These are phyloP conservation scores for Malacosoma neustria DNA, from an alignment of 2,888 invertebrate genomes.

Conservation along the genomic window DNA sequence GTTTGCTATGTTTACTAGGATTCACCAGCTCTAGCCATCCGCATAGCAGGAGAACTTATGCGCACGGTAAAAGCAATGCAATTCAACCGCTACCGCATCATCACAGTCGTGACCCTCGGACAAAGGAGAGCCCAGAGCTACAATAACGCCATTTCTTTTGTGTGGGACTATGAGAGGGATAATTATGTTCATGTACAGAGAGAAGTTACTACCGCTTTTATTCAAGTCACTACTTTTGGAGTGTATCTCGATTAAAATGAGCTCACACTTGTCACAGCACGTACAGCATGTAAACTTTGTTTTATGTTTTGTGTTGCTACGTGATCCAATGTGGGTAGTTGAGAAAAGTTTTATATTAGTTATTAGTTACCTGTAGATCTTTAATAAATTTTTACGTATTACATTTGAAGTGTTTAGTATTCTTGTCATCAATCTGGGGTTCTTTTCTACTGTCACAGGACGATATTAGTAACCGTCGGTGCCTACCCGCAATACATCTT, in stretches of 20 bases:
- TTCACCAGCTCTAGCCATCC: constrained; percentile 32
- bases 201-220: constrained; percentile 33
- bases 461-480: too few relatives aligned
- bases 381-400: too few relatives aligned
- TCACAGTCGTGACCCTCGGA: constrained; percentile 42
- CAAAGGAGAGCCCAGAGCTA: constrained; percentile 55
- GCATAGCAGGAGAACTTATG: constrained; percentile 44
- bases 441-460: too few relatives aligned
- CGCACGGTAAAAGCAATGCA: constrained; percentile 32
- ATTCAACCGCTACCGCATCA: constrained; percentile 48
- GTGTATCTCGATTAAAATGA: constrained; percentile 46
- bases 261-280: too few relatives aligned
- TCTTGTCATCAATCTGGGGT: too few relatives aligned
- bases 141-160: constrained; percentile 48
- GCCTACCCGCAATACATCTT: too few relatives aligned
- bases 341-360: too few relatives aligned
- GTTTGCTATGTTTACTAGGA: constrained; percentile 23
- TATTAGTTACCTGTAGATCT: too few relatives aligned
- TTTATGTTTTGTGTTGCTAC: too few relatives aligned
- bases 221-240: constrained; percentile 54
- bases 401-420: too few relatives aligned
- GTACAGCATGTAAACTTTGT: too few relatives aligned
- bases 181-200: constrained; percentile 31
- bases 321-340: too few relatives aligned
- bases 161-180: constrained; percentile 52